phyloP scores from a whole-genome alignment of 2,797 vertebrate species.

The Hylomyscus alleni region DNA sequence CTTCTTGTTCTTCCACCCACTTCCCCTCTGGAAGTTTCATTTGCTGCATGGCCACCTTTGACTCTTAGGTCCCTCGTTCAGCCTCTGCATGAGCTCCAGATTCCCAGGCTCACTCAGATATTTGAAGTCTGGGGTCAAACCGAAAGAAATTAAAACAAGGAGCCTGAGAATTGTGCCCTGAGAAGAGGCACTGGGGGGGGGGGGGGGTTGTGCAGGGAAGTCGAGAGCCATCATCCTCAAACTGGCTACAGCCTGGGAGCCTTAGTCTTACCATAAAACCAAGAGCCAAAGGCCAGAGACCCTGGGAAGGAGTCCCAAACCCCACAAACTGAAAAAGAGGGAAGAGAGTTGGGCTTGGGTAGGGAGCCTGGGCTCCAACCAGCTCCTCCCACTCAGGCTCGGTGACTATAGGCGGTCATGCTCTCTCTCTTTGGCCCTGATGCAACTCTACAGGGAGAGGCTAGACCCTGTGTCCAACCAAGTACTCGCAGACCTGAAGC shows the following conservation, averaged over 20 bases:
- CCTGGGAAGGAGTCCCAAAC: background rate
- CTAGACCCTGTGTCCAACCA: background rate
- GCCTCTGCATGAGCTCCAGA: fast-evolving
- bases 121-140: fast-evolving
- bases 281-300: background rate
- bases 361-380: fast-evolving
- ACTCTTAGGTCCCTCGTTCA: fast-evolving
- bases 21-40: background rate
- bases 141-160: background rate
- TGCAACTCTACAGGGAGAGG: background rate
- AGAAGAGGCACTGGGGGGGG: fast-evolving
- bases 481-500: background rate
- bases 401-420: background rate
- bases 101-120: background rate
- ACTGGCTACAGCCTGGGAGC: background rate
- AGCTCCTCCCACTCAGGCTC: background rate
- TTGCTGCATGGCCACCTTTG: background rate
- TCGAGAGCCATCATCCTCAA: fast-evolving
- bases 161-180: no score
- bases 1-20: background rate
- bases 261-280: fast-evolving
- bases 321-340: fast-evolving
- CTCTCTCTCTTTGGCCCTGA: background rate
- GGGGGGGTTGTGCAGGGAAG: no score
- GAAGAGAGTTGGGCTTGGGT: background rate